phyloP scores from a whole-genome alignment of 2,113 vertebrate species.

The Parus major region DNA sequence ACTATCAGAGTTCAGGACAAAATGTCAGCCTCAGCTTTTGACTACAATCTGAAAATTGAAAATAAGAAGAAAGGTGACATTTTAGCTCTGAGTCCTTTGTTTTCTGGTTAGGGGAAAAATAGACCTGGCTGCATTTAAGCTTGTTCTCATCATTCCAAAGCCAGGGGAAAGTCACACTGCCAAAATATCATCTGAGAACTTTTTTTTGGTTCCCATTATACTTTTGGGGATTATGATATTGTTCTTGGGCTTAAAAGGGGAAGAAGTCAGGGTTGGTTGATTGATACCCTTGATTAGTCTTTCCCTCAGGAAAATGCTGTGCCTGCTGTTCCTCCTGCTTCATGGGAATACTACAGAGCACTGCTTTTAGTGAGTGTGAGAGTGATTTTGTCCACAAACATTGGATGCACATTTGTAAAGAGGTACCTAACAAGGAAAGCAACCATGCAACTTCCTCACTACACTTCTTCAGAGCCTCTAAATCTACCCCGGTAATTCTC shows the following conservation, averaged over 20 bases:
- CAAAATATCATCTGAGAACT: constrained; percentile 65
- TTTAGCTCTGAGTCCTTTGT: constrained; percentile 72
- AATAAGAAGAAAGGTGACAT: constrained; percentile 76
- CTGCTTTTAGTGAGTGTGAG: background rate
- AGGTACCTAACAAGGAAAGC: background rate
- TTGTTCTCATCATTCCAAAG: constrained; percentile 57
- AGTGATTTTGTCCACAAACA: background rate
- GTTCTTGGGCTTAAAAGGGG: constrained; percentile 51
- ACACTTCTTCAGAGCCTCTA: background rate
- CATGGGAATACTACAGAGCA: background rate
- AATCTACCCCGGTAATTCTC: background rate
- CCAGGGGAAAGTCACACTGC: constrained; percentile 24
- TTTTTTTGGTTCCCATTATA: background rate
- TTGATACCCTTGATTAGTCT: background rate
- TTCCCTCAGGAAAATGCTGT: background rate
- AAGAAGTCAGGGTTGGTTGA: background rate
- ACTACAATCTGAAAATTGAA: constrained; percentile 68
- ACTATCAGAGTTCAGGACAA: constrained; percentile 37
- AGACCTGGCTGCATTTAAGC: constrained; percentile 36
- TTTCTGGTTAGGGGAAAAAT: constrained; percentile 62
- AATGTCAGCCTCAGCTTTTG: constrained; percentile 68
- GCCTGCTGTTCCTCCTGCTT: background rate
- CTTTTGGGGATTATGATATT: constrained; percentile 47
- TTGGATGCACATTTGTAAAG: background rate
- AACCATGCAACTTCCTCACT: rapidly evolving